These are phyloP conservation scores for Mallotus villosus DNA, from an alignment of 2,797 vertebrate species.

Conservation along the genomic window DNA sequence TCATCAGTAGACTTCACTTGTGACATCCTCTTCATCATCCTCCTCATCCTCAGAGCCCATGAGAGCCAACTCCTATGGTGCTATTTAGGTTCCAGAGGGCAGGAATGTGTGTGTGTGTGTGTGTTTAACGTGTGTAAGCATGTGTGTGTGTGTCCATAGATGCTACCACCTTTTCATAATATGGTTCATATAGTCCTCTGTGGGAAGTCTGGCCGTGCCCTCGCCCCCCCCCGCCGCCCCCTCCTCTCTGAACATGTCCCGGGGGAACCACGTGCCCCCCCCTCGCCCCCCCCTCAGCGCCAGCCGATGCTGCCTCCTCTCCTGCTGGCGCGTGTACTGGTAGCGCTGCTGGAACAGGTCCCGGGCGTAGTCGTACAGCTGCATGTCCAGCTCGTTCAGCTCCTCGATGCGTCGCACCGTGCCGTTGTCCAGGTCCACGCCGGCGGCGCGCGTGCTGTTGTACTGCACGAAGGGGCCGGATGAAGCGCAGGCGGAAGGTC, in stretches of 20 bases:
- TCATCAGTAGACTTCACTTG: too few species aligned
- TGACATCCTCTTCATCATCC: background rate
- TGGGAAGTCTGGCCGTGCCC: conserved; percentile 85
- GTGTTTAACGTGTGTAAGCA: conserved; percentile 15
- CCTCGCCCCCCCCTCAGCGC: conserved; percentile 65
- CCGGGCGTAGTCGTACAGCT: conserved; percentile 95
- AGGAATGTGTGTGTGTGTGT: background rate
- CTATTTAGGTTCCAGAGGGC: background rate
- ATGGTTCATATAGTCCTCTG: conserved; percentile 99
- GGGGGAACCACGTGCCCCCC: conserved; percentile 73
- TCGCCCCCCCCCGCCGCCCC: conserved; percentile 57
- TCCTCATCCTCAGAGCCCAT: background rate
- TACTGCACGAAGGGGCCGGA: conserved; percentile 98
- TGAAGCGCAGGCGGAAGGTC: conserved; percentile 96
- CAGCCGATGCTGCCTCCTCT: conserved; percentile 90
- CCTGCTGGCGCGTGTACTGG: conserved; percentile 92
- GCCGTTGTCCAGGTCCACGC: conserved; percentile 89
- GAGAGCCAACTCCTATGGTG: background rate
- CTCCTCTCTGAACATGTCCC: conserved; percentile 59
- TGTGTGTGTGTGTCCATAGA: conserved; percentile 32
- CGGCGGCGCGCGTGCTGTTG: conserved; percentile 94
- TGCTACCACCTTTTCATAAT: conserved; percentile 98
- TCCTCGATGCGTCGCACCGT: conserved; percentile 95
- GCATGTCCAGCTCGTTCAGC: conserved; percentile 96
- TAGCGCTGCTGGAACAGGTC: conserved; percentile 98